A percentile compares a stretch with the other conserved stretches of the same genome.
These are phyloP conservation scores for Berghia stephanieae DNA, from an alignment of 1,140 invertebrate genomes.

Conservation along the genomic window DNA sequence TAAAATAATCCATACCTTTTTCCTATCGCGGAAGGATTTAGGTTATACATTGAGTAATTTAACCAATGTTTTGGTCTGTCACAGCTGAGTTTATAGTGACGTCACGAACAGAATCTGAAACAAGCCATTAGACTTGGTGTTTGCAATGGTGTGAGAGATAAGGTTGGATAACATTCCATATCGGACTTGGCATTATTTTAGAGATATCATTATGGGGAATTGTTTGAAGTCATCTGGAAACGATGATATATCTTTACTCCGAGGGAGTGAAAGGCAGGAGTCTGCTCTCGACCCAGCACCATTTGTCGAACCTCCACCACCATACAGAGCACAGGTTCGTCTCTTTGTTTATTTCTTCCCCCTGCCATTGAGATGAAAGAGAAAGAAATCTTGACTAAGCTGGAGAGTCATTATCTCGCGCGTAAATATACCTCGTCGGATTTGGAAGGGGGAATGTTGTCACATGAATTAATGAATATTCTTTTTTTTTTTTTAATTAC, in stretches of 20 bases:
- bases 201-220: too few species aligned
- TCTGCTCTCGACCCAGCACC: constrained; percentile 47
- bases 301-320: constrained; percentile 65
- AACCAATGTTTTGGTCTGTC: constrained; percentile 29
- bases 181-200: too few species aligned
- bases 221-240: constrained; percentile 65
- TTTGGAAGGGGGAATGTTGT: neutral
- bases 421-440: neutral
- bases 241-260: constrained; percentile 65
- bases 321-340: constrained; percentile 61
- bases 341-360: neutral
- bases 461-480: neutral
- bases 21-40: too few species aligned
- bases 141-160: too few species aligned
- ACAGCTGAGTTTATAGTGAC: constrained; percentile 12
- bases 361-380: neutral
- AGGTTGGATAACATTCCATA: neutral
- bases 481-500: neutral
- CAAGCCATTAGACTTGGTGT: too few species aligned
- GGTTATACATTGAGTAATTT: too few species aligned
- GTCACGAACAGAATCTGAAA: constrained; percentile 13
- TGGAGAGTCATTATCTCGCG: neutral
- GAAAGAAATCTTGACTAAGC: too few species aligned
- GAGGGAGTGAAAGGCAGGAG: constrained; percentile 56
- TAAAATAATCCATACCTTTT: too few species aligned